phyloP scores from a whole-genome alignment of 2,888 invertebrate genomes.

The Leptinotarsa haldemani region DNA sequence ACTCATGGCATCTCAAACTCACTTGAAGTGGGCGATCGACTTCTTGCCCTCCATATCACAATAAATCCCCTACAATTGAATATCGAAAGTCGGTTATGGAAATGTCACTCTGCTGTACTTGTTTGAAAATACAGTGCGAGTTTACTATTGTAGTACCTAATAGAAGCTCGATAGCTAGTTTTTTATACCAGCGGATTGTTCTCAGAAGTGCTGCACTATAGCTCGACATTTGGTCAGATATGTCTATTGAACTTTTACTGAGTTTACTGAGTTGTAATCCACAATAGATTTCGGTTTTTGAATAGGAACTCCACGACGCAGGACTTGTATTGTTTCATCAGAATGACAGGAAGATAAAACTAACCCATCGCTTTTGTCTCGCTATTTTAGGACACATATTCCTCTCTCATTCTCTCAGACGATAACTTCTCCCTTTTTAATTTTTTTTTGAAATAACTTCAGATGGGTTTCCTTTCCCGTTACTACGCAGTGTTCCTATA shows the following conservation, averaged over 20 bases:
- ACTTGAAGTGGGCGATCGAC: background rate
- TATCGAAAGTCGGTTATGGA: slow-evolving; percentile 38
- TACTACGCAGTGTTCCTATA: slow-evolving; percentile 35
- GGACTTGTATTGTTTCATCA: slow-evolving; percentile 11
- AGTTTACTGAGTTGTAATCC: slow-evolving; percentile 29
- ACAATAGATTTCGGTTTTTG: slow-evolving; percentile 11
- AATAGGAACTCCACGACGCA: slow-evolving; percentile 5
- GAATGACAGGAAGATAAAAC: slow-evolving; percentile 19
- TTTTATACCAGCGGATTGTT: slow-evolving; percentile 51
- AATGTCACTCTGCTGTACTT: slow-evolving; percentile 19
- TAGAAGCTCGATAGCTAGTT: slow-evolving; percentile 48
- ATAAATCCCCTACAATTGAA: slow-evolving; percentile 31
- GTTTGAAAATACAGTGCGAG: slow-evolving; percentile 38
- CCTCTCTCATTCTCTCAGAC: slow-evolving; percentile 20
- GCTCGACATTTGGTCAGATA: slow-evolving; percentile 50
- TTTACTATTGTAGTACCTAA: slow-evolving; percentile 44
- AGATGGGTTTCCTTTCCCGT: background rate
- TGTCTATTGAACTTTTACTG: slow-evolving; percentile 52
- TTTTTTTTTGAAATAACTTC: background rate
- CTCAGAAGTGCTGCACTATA: slow-evolving; percentile 48
- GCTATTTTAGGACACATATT: slow-evolving; percentile 16
- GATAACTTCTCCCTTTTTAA: background rate
- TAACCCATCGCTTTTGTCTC: slow-evolving; percentile 21
- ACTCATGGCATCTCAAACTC: slow-evolving; percentile 27
- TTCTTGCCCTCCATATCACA: slow-evolving; percentile 36